Percentiles rank a stretch among this genome's conserved stretches.
These are phyloP conservation scores for Leptinotarsa texana DNA, from an alignment of 1,140 invertebrate species.

Conservation along the genomic window DNA sequence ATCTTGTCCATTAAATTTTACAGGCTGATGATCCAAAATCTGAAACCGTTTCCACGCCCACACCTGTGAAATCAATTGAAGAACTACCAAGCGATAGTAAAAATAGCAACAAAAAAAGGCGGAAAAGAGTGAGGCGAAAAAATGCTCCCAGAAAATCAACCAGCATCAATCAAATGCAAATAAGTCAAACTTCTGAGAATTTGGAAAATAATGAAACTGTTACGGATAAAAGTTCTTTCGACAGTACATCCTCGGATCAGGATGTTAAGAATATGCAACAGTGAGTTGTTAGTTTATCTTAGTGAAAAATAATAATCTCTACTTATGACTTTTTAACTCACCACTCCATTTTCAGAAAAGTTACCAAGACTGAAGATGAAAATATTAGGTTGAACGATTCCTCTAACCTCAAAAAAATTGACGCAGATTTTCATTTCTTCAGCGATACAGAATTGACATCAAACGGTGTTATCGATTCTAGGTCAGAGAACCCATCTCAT, in stretches of 20 bases:
- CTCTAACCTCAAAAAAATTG: slow-evolving; percentile 45
- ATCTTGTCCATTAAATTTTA: not conserved
- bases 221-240: slow-evolving; percentile 52
- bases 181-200: slow-evolving; percentile 28
- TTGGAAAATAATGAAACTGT: slow-evolving; percentile 45
- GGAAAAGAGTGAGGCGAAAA: slow-evolving; percentile 79
- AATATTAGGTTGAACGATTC: slow-evolving; percentile 1
- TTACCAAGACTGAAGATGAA: slow-evolving; percentile 10
- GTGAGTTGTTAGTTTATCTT: slow-evolving; percentile 36
- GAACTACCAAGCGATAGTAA: slow-evolving; percentile 53
- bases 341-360: slow-evolving; percentile 6
- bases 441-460: slow-evolving; percentile 86
- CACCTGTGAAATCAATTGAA: slow-evolving; percentile 42
- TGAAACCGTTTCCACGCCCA: slow-evolving; percentile 54
- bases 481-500: slow-evolving; percentile 50
- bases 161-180: slow-evolving; percentile 44
- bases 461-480: slow-evolving; percentile 64
- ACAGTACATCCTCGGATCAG: slow-evolving; percentile 51
- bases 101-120: slow-evolving; percentile 66
- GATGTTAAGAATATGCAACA: slow-evolving; percentile 46
- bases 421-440: slow-evolving; percentile 83
- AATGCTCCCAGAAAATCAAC: slow-evolving; percentile 72
- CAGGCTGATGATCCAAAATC: slow-evolving; percentile 38
- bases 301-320: not conserved
- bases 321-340: not conserved